These are phyloP conservation scores for Cheilosia variabilis DNA, from an alignment of 2,888 invertebrate species.

Conservation along the genomic window DNA sequence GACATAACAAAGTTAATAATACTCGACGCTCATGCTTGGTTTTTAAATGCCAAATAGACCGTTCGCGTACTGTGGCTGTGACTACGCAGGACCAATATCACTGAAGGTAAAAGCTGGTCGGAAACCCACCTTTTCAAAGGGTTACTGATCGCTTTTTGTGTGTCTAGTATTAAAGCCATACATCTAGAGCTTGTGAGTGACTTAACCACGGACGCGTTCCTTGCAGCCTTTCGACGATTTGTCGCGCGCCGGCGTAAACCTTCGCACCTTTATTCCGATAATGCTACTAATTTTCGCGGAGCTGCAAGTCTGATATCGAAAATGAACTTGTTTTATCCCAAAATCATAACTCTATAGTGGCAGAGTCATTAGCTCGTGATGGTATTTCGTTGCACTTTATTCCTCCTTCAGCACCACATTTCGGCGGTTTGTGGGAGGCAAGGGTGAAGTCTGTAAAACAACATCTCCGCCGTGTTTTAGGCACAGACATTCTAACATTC, in stretches of 20 bases:
- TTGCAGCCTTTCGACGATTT: conserved; percentile 21
- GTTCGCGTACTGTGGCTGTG: conserved; percentile 4
- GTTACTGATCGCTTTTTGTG: background rate
- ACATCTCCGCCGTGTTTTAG: no score
- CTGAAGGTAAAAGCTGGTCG: background rate
- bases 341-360: no score
- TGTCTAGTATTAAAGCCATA: background rate
- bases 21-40: conserved; percentile 5
- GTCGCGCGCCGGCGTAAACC: conserved; percentile 15
- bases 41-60: conserved; percentile 16
- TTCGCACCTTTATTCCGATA: conserved; percentile 8
- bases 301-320: no score
- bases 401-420: no score
- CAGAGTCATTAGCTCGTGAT: no score
- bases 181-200: conserved; percentile 30
- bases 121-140: background rate
- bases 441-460: no score
- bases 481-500: no score
- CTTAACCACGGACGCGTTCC: conserved; percentile 21
- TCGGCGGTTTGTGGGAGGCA: no score
- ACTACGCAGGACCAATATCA: background rate
- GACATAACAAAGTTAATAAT: conserved; percentile 9
- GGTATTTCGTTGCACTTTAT: no score
- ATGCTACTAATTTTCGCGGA: background rate
- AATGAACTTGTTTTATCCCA: no score